A percentile compares a stretch with the other conserved stretches of the same genome.
Conservation (phyloP, 2,888 invertebrate genomes). For the Harpalus rufipes region DNA sequence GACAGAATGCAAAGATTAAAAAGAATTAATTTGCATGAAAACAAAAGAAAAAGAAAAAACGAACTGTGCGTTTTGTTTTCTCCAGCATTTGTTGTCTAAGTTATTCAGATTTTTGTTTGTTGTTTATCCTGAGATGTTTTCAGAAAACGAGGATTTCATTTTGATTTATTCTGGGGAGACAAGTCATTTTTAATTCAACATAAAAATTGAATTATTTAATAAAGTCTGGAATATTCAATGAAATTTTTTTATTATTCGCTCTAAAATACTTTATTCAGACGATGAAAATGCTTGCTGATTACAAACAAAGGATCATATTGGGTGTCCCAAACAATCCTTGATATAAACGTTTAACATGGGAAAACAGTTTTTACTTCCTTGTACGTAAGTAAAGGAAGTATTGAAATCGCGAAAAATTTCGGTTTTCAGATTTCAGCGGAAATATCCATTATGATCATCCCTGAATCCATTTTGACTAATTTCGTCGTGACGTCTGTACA, state of each 20-base stretch:
- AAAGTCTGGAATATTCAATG: slow-evolving; percentile 13
- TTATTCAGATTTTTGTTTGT: slow-evolving; percentile 53
- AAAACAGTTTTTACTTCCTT: too few species aligned
- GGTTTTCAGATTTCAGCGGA: too few species aligned
- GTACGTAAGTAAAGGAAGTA: too few species aligned
- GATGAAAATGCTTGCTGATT: background rate
- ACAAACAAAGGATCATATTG: background rate
- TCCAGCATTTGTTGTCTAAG: slow-evolving; percentile 43
- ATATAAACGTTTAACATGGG: too few species aligned
- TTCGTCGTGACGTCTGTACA: too few species aligned
- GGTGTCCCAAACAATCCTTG: too few species aligned
- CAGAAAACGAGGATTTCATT: slow-evolving; percentile 11
- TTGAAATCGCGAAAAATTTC: too few species aligned
- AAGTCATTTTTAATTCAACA: slow-evolving; percentile 24
- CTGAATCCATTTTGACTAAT: too few species aligned
- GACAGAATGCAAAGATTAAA: slow-evolving; percentile 57
- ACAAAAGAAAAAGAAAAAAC: slow-evolving; percentile 55
- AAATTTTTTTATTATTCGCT: background rate
- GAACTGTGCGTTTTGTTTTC: slow-evolving; percentile 47
- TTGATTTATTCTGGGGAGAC: slow-evolving; percentile 23
- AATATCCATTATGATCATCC: too few species aligned
- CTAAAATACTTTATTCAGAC: background rate
- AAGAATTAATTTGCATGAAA: slow-evolving; percentile 59
- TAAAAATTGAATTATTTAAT: slow-evolving; percentile 34
- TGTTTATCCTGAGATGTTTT: slow-evolving; percentile 41